phyloP scores from a whole-genome alignment of 2,113 vertebrate species.

The Eurypyga helias region DNA sequence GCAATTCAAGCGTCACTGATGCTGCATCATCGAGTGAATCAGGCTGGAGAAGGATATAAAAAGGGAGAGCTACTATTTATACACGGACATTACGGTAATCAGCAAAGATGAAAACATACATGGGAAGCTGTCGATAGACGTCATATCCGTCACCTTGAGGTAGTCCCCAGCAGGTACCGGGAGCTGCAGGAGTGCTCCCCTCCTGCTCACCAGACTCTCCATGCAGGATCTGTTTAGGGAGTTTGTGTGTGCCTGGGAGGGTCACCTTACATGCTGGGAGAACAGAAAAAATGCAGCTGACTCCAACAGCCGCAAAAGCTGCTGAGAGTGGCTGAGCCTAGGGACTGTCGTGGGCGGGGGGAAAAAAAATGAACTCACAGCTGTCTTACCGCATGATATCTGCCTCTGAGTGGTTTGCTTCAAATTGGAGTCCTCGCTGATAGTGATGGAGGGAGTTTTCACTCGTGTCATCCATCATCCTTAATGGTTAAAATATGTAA shows the following conservation, averaged over 20 bases:
- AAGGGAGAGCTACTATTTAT: conserved; percentile 56
- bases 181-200: background rate
- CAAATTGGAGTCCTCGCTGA: background rate
- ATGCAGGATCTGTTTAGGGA: background rate
- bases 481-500: background rate
- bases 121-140: fast-evolving
- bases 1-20: conserved; percentile 32
- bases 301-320: background rate
- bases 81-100: background rate
- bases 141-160: background rate
- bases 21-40: conserved; percentile 38
- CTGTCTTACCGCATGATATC: background rate
- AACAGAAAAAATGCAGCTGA: background rate
- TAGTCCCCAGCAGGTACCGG: fast-evolving
- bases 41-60: conserved; percentile 58
- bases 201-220: background rate
- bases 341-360: too few relatives aligned
- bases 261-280: fast-evolving
- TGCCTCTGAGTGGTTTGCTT: background rate
- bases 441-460: background rate
- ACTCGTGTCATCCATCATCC: background rate
- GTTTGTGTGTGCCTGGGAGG: background rate
- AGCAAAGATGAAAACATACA: background rate
- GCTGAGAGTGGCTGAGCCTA: fast-evolving
- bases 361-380: fast-evolving